A percentile compares a stretch with the other conserved stretches of the same genome.
These are phyloP conservation scores for Lanistes nyassanus DNA, from an alignment of 1,140 invertebrate genomes.

Conservation along the genomic window DNA sequence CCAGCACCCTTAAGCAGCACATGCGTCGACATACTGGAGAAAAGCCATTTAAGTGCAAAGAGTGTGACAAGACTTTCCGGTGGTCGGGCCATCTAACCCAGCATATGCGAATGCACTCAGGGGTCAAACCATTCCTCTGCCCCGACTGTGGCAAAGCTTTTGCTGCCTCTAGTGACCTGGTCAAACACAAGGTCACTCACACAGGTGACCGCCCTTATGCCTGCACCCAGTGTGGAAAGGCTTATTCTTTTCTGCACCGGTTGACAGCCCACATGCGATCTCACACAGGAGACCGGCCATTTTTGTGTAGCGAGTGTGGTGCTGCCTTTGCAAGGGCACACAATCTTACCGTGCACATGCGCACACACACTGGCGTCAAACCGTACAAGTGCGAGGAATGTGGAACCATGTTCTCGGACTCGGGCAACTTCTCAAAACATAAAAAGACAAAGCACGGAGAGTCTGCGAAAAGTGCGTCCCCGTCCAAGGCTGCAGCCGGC, in stretches of 20 bases:
- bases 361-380: constrained; percentile 86
- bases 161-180: constrained; percentile 26
- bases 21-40: constrained; percentile 39
- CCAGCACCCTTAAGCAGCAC: constrained; percentile 31
- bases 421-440: constrained; percentile 24
- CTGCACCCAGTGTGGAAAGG: constrained; percentile 25
- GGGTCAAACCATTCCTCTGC: constrained; percentile 28
- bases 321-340: constrained; percentile 69
- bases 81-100: constrained; percentile 25
- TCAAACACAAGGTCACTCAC: constrained; percentile 28
- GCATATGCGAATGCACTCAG: constrained; percentile 26
- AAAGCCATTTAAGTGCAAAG: constrained; percentile 40
- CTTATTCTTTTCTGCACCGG: constrained; percentile 18
- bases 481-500: neutral
- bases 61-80: constrained; percentile 27
- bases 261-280: constrained; percentile 23
- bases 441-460: constrained; percentile 24
- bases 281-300: constrained; percentile 42
- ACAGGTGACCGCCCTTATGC: constrained; percentile 21
- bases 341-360: constrained; percentile 89
- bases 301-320: constrained; percentile 76
- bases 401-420: constrained; percentile 79
- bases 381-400: constrained; percentile 80
- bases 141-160: constrained; percentile 27
- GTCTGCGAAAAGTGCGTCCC: neutral